Percentiles rank a stretch among this genome's conserved stretches.
Conservation (phyloP, 2,113 vertebrate genomes). For the Saimiri boliviensis region DNA sequence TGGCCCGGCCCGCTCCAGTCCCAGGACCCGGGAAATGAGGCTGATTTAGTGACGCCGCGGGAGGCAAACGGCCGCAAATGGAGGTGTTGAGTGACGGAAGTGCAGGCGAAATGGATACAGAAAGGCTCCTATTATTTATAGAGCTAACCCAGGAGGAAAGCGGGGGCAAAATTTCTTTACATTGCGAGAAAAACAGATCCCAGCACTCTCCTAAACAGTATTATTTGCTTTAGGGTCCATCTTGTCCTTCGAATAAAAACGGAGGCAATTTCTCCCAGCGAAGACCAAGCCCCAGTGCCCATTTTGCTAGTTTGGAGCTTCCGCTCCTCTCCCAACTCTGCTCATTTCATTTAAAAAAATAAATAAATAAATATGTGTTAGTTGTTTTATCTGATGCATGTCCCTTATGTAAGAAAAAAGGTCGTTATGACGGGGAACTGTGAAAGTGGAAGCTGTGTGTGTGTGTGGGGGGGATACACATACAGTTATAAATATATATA, state of each 20-base stretch:
- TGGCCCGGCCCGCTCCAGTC: fast-evolving
- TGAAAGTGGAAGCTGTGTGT: background rate
- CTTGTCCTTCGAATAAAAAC: background rate
- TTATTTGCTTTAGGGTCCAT: background rate
- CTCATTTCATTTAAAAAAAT: background rate
- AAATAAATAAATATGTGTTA: background rate
- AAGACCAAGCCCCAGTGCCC: background rate
- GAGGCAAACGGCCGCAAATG: background rate
- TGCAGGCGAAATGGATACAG: no score
- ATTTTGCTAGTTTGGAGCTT: background rate
- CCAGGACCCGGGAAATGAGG: background rate
- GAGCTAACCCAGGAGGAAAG: background rate
- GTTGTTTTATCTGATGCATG: background rate
- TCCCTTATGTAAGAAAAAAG: background rate
- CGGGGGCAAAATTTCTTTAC: background rate
- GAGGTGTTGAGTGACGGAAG: background rate
- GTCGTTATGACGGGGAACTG: background rate
- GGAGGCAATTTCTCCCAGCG: background rate
- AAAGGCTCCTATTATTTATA: background rate
- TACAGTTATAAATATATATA: background rate
- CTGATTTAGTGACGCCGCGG: background rate
- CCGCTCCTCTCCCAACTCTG: background rate
- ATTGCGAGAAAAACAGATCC: background rate
- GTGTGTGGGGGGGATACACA: no score
- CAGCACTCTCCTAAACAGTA: background rate